Conservation (phyloP, 2,888 invertebrate genomes). For the Pseudococcus jackbeardsleyi region DNA sequence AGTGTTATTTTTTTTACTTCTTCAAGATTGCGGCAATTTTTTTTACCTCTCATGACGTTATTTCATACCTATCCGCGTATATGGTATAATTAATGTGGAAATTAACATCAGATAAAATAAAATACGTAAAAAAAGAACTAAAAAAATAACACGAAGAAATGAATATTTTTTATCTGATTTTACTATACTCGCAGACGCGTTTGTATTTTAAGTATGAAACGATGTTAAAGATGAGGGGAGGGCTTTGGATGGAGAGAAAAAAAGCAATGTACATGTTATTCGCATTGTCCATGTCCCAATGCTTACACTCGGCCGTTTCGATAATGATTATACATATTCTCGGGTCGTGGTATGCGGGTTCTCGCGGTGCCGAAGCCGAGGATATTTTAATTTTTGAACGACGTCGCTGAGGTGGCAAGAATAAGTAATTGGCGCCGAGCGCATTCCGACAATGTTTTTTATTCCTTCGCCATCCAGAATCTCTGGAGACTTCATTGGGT, state of each 20-base stretch:
- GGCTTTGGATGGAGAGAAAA: background rate
- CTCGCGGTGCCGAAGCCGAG: background rate
- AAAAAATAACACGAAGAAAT: conserved; percentile 25
- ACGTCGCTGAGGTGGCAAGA: background rate
- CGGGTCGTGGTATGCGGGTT: background rate
- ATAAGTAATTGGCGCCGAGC: background rate
- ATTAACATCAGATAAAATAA: conserved; percentile 21
- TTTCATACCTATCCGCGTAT: conserved; percentile 28
- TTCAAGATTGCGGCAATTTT: background rate
- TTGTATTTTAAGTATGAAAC: background rate
- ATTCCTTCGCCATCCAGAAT: background rate
- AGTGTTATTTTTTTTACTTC: background rate
- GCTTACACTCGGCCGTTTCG: background rate
- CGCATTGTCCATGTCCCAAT: background rate
- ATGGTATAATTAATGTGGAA: conserved; percentile 31
- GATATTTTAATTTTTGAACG: background rate
- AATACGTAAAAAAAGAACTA: background rate
- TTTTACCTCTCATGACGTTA: conserved; percentile 6
- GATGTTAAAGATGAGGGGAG: background rate
- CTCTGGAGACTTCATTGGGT: background rate
- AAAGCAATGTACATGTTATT: background rate
- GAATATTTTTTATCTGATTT: conserved; percentile 8
- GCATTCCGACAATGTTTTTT: background rate
- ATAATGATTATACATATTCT: background rate
- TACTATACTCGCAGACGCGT: background rate